Base-by-base conservation (phyloP, 2,888 invertebrate genomes). In the Amorpha juglandis region DNA sequence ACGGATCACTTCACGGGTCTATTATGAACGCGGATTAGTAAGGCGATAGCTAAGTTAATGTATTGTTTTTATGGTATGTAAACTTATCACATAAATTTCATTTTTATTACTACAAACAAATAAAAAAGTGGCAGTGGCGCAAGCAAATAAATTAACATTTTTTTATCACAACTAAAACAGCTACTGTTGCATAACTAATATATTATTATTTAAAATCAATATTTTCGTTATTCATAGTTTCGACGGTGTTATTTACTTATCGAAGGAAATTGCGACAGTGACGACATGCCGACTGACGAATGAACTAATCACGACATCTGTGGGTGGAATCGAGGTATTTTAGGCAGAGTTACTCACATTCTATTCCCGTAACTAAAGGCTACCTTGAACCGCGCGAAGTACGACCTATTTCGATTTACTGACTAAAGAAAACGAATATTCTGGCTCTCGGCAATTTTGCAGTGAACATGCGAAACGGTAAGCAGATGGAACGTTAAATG, bases 331-430 rank as follows among this genome's bases (percentile, higher is more conserved):
- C 9, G 50, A 19, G 79, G 82, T 91, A 91, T 91, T 91, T 90
- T 77, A 78, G 83, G 82, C 78, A 70, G 71, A 68, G 75, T 86
- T 85, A 88, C 83, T 92, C 91, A 92, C 71, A 70, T 68, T 78
- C 84, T 92, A 92, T 92, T 92, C 80, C 76, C 73, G 89, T 79
- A 74, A 67, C 75, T 78, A 79, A 75, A 74, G 74, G 78, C 80
- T 83, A 84, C 91, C 92, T 92, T 92, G 92, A 92, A 92, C 92
- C 83, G 83, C 71, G 78, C 72, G 79, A 84, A 87, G 82, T 83
- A 84, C 88, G 84, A 83, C 86, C 85, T 88, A 90, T 88, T 89
- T 90, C 79, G 83, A 83, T 84, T 83, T 86, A 85, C 81, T 83
- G 82, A 82, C 82, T 80, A 78, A 83, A 74, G 82, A 84, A 84